These are phyloP conservation scores for Drosophila neotestacea DNA, from an alignment of 2,888 invertebrate genomes.

Conservation along the genomic window DNA sequence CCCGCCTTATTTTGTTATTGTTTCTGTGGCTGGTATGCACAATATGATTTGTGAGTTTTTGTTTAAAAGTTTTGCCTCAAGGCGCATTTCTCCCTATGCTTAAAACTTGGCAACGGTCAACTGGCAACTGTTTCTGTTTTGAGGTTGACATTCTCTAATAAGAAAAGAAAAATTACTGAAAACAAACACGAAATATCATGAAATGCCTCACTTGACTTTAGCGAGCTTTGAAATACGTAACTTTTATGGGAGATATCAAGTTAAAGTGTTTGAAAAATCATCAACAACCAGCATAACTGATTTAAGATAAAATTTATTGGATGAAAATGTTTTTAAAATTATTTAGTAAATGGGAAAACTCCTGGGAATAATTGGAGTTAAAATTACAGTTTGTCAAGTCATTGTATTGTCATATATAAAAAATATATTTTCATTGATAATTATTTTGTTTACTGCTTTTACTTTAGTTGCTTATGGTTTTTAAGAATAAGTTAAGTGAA, in stretches of 20 bases:
- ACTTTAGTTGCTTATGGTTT: too few species aligned
- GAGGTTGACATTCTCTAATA: conserved; percentile 57
- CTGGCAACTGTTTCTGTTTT: conserved; percentile 29
- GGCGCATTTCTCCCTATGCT: conserved; percentile 49
- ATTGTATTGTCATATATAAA: too few species aligned
- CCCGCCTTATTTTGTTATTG: conserved; percentile 47
- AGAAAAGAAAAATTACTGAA: conserved; percentile 51
- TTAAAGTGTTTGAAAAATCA: not conserved
- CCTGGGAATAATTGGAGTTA: not conserved
- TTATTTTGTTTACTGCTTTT: too few species aligned
- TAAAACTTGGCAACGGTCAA: conserved; percentile 40
- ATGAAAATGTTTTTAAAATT: conserved; percentile 1
- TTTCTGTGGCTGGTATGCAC: conserved; percentile 19
- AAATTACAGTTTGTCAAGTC: too few species aligned
- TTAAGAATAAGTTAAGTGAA: too few species aligned
- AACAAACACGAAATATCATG: conserved; percentile 26
- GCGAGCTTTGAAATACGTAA: conserved; percentile 13
- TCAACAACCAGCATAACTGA: not conserved
- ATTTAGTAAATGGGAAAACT: not conserved
- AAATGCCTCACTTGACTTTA: conserved; percentile 26
- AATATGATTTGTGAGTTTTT: conserved; percentile 69
- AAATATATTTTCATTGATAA: too few species aligned
- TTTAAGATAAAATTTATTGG: not conserved
- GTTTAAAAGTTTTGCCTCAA: conserved; percentile 57
- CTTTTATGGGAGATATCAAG: conserved; percentile 22